Conservation (phyloP, 2,888 invertebrate species). For the Xestoiulus laeticollis region DNA sequence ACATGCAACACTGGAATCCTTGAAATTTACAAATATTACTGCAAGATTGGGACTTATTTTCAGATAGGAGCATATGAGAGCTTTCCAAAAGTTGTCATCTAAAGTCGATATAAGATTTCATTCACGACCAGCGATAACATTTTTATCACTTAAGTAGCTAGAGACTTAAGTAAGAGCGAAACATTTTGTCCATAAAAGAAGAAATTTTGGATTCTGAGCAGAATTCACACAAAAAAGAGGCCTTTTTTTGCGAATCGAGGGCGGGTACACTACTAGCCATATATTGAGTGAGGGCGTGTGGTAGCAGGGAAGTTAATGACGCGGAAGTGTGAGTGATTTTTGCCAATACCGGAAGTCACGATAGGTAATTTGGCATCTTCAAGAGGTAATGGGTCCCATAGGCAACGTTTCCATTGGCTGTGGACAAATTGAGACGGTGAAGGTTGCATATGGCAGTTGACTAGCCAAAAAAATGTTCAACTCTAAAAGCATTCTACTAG, state of each 20-base stretch:
- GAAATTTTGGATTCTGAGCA: slow-evolving; percentile 9
- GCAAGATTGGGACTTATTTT: too few species aligned
- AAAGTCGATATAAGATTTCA: too few species aligned
- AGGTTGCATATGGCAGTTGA: slow-evolving; percentile 4
- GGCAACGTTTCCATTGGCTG: not conserved
- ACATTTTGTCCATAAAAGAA: not conserved
- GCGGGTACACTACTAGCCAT: not conserved
- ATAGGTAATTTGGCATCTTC: not conserved
- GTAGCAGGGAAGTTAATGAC: slow-evolving; percentile 20
- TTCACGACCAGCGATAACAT: not conserved
- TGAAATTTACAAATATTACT: too few species aligned
- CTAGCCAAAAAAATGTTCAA: not conserved
- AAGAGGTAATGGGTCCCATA: slow-evolving; percentile 8
- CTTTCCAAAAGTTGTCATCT: too few species aligned
- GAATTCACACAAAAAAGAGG: not conserved
- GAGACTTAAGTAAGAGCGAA: not conserved
- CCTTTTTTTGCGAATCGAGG: not conserved
- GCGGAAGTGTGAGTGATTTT: slow-evolving; percentile 41
- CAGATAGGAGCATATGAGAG: too few species aligned
- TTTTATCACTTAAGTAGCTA: too few species aligned
- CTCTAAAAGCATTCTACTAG: not conserved
- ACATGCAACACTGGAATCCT: too few species aligned
- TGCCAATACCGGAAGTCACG: slow-evolving; percentile 36
- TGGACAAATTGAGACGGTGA: not conserved
- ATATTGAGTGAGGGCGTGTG: not conserved